These are phyloP conservation scores for Papilio aristodemus DNA, from an alignment of 1,140 invertebrate species.

Conservation along the genomic window DNA sequence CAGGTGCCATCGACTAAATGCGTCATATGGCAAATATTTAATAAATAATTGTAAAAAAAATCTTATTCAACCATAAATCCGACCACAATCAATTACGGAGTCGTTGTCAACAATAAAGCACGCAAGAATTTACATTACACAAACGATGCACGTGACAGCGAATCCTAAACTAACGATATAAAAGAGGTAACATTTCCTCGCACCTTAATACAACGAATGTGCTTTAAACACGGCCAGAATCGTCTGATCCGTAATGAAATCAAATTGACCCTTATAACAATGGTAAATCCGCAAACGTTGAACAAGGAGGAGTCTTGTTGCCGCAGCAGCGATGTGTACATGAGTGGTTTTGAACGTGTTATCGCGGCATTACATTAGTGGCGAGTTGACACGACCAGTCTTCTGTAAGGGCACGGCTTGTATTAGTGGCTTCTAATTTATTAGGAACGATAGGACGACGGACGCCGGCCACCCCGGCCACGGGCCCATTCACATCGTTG, in stretches of 20 bases:
- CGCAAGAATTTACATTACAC: conserved; percentile 64
- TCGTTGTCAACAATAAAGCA: conserved; percentile 69
- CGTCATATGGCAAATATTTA: conserved; percentile 50
- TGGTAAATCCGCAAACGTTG: conserved; percentile 33
- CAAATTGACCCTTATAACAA: conserved; percentile 34
- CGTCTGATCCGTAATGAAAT: conserved; percentile 41
- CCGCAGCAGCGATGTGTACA: conserved; percentile 56
- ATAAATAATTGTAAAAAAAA: conserved; percentile 44
- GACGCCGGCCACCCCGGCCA: conserved; percentile 76
- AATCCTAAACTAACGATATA: conserved; percentile 70
- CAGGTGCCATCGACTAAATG: conserved; percentile 11
- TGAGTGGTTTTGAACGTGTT: conserved; percentile 74
- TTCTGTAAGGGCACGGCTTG: conserved; percentile 76
- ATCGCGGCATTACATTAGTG: conserved; percentile 76
- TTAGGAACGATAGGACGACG: conserved; percentile 77
- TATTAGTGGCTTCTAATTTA: conserved; percentile 79
- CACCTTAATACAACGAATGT: conserved; percentile 57
- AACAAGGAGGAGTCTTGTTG: conserved; percentile 49
- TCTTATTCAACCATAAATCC: conserved; percentile 61
- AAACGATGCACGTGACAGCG: conserved; percentile 60
- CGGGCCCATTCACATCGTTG: conserved; percentile 68
- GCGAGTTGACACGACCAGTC: conserved; percentile 75
- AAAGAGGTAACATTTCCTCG: conserved; percentile 64
- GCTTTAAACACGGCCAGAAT: conserved; percentile 41
- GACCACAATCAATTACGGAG: conserved; percentile 65